Percentiles rank a stretch among this genome's conserved stretches.
These are phyloP conservation scores for Hylyphantes graminicola DNA, from an alignment of 1,140 invertebrate genomes.

Conservation along the genomic window DNA sequence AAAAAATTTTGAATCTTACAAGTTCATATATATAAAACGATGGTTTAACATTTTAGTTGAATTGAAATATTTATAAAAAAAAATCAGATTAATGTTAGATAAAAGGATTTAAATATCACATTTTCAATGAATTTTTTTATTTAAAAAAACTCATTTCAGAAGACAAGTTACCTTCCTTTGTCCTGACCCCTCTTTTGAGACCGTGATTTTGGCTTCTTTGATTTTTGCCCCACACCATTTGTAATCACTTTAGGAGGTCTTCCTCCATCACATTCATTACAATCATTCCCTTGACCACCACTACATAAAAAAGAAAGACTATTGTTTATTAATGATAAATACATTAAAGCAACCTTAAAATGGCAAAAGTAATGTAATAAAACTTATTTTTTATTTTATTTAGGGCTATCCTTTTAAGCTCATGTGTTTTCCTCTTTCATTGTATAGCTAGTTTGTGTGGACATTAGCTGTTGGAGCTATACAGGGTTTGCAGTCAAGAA, in stretches of 20 bases:
- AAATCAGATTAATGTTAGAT: background rate
- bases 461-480: no score
- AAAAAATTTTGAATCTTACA: no score
- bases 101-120: background rate
- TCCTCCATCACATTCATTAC: constrained; percentile 55
- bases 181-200: constrained; percentile 41
- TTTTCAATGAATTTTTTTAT: background rate
- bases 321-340: background rate
- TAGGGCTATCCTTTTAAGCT: no score
- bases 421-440: no score
- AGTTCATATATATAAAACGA: no score
- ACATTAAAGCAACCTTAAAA: no score
- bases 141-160: background rate
- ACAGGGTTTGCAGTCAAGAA: no score
- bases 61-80: background rate
- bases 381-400: no score
- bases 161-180: constrained; percentile 8
- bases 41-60: no score
- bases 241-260: constrained; percentile 37
- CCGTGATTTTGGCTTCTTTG: constrained; percentile 45
- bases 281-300: constrained; percentile 48
- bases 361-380: no score
- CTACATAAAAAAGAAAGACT: constrained; percentile 24
- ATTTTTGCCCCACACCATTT: constrained; percentile 47
- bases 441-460: no score